A percentile compares a stretch with the other conserved stretches of the same genome.
Evolutionary conservation across 1,140 invertebrate species (phyloP).

Genomic region (Drosophila pandora): DNA sequence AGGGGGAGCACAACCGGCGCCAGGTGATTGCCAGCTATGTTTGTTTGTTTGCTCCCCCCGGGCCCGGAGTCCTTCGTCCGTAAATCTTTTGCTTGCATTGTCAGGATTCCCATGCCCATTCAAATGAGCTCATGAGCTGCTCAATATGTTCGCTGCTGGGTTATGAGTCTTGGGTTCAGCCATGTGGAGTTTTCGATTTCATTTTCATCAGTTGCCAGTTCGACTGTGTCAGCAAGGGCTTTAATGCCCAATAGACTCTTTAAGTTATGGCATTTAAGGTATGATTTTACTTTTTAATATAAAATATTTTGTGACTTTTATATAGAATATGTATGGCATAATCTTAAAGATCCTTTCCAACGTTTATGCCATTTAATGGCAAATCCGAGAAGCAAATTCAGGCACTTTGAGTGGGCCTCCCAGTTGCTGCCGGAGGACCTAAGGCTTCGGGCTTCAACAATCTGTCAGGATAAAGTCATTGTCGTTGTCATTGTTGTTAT

Average conservation of each 20-base stretch:
- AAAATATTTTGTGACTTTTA: background rate
- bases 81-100: conserved; percentile 28
- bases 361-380: conserved; percentile 32
- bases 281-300: background rate
- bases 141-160: conserved; percentile 41
- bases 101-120: conserved; percentile 31
- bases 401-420: conserved; percentile 12
- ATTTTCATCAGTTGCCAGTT: conserved; percentile 11
- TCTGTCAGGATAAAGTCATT: conserved; percentile 80
- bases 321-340: too few relatives aligned
- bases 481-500: conserved; percentile 74
- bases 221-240: background rate
- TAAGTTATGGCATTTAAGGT: background rate
- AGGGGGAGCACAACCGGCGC: conserved; percentile 35
- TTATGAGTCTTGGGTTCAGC: conserved; percentile 28
- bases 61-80: conserved; percentile 5
- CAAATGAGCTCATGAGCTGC: conserved; percentile 38
- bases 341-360: conserved; percentile 21
- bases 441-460: conserved; percentile 53
- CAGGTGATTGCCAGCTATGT: conserved; percentile 74
- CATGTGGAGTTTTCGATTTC: conserved; percentile 31
- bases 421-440: conserved; percentile 10
- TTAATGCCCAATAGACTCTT: background rate
- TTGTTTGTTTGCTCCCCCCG: conserved; percentile 27
- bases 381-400: conserved; percentile 26